Percentiles rank a stretch among this genome's conserved stretches.
phyloP scores from a whole-genome alignment of 2,888 invertebrate species.

The Theristus sp. region DNA sequence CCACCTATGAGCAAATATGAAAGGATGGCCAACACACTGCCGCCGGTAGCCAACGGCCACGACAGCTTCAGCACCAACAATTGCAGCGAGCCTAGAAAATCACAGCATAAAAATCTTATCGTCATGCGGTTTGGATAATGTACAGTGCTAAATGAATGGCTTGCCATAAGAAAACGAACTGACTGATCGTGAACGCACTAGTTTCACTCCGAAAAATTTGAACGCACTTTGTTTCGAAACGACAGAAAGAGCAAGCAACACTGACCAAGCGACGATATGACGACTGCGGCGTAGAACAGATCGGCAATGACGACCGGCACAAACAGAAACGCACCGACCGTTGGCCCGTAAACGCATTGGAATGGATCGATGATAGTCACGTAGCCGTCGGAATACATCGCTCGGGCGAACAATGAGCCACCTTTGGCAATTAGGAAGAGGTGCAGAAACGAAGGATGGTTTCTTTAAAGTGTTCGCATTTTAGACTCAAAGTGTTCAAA shows the following conservation, averaged over 20 bases:
- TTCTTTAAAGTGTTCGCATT: too few species aligned
- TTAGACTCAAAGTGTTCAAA: too few species aligned
- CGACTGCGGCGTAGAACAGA: not conserved
- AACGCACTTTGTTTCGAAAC: too few species aligned
- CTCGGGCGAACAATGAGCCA: not conserved
- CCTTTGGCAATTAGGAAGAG: too few species aligned
- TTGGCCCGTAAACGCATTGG: constrained; percentile 1
- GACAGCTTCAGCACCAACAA: not conserved
- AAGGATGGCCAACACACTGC: not conserved
- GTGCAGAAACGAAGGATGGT: too few species aligned
- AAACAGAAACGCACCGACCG: not conserved
- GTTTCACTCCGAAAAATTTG: too few species aligned
- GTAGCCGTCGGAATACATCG: not conserved
- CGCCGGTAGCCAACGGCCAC: not conserved
- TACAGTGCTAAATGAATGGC: too few species aligned
- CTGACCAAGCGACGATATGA: not conserved
- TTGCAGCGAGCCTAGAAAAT: constrained; percentile 1
- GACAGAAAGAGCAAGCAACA: too few species aligned
- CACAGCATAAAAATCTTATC: not conserved
- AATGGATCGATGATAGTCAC: constrained; percentile 3
- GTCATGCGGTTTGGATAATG: not conserved
- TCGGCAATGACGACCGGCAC: constrained; percentile 1
- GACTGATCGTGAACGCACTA: too few species aligned
- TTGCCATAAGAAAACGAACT: too few species aligned
- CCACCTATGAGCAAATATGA: not conserved